phyloP scores from a whole-genome alignment of 2,113 vertebrate species.

The Ramphastos sulfuratus region DNA sequence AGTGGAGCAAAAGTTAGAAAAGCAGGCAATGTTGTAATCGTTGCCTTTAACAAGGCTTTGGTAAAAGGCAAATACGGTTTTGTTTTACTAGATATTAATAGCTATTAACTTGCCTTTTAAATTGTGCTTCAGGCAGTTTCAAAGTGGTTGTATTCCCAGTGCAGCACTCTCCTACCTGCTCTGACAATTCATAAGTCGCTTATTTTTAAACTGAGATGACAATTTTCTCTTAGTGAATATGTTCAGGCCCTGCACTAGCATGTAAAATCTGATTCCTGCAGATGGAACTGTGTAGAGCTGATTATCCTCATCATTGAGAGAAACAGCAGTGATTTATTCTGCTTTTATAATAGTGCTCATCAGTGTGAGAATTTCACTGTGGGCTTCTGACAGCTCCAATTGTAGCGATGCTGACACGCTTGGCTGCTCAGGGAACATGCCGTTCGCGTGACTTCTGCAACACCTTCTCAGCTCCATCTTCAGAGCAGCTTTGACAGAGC shows the following conservation, averaged over 20 bases:
- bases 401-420: not conserved
- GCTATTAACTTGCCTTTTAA: not conserved
- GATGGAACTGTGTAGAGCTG: not conserved
- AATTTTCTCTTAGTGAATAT: not conserved
- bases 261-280: not conserved
- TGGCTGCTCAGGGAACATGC: not conserved
- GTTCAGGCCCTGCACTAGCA: not conserved
- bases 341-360: not conserved
- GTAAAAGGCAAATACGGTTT: not conserved
- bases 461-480: not conserved
- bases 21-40: not conserved
- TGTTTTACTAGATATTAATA: not conserved
- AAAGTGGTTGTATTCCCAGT: not conserved
- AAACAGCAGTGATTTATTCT: constrained; percentile 17
- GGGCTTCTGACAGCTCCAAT: constrained; percentile 31
- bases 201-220: not conserved
- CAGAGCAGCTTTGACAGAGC: not conserved
- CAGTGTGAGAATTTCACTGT: not conserved
- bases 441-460: not conserved
- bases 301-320: not conserved
- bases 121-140: not conserved
- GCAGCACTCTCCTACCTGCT: not conserved
- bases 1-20: not conserved
- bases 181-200: not conserved
- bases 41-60: not conserved